phyloP scores from a whole-genome alignment of 2,888 invertebrate genomes.

The Polyommatus icarus region DNA sequence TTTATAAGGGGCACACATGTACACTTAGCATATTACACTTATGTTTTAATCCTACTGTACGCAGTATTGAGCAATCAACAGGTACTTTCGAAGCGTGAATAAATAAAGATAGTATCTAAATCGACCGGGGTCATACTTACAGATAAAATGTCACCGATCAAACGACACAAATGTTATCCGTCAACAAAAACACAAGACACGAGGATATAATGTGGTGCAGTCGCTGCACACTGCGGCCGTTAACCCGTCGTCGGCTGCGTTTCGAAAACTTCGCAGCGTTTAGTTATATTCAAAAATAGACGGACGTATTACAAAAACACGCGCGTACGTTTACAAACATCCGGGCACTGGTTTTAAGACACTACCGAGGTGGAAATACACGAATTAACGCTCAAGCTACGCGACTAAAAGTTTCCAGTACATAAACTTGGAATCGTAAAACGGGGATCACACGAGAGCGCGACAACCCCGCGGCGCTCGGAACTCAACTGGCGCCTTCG shows the following conservation, averaged over 20 bases:
- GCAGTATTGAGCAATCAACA: conserved; percentile 52
- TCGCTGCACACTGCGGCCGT: conserved; percentile 75
- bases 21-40: conserved; percentile 18
- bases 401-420: conserved; percentile 78
- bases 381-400: conserved; percentile 52
- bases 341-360: conserved; percentile 43
- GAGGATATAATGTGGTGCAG: conserved; percentile 65
- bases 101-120: conserved; percentile 48
- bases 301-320: conserved; percentile 62
- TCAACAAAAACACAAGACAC: conserved; percentile 76
- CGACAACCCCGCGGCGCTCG: conserved; percentile 70
- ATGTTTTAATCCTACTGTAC: conserved; percentile 7
- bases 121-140: conserved; percentile 78
- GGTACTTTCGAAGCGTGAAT: conserved; percentile 37
- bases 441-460: conserved; percentile 60
- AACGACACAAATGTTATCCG: conserved; percentile 73
- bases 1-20: conserved; percentile 7
- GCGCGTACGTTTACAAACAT: conserved; percentile 56
- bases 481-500: conserved; percentile 68
- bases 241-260: conserved; percentile 76
- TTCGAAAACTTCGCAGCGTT: conserved; percentile 78
- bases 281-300: conserved; percentile 80
- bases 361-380: conserved; percentile 52
- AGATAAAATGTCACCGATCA: conserved; percentile 71
- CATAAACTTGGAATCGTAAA: conserved; percentile 76